Conservation (phyloP, 2,113 vertebrate species). For the Tapirus terrestris region DNA sequence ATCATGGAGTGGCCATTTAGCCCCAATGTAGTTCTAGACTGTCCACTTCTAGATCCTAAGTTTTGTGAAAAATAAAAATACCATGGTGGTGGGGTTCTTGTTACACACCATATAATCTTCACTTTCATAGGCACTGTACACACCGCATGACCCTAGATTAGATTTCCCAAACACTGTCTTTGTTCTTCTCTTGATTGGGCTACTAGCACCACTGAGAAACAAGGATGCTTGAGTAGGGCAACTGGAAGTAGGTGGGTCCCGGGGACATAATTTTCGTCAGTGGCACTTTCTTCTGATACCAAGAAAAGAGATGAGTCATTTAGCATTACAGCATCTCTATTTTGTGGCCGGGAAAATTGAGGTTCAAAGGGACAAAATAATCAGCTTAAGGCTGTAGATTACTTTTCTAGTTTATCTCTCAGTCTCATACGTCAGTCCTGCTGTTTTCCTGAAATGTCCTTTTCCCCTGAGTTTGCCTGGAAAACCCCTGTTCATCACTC, state of each 20-base stretch:
- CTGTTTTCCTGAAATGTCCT: neutral
- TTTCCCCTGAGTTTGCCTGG: neutral
- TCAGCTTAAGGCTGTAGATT: neutral
- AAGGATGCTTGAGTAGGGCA: neutral
- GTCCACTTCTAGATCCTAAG: neutral
- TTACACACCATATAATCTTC: neutral
- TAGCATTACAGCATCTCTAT: neutral
- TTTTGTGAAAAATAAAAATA: neutral
- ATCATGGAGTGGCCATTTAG: neutral
- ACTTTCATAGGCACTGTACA: neutral
- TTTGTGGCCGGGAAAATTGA: neutral
- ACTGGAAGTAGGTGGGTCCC: neutral
- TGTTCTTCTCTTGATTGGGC: neutral
- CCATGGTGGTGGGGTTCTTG: neutral
- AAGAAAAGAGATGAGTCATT: constrained; percentile 34
- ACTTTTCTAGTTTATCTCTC: neutral
- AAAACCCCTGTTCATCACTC: neutral
- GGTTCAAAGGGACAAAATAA: constrained; percentile 11
- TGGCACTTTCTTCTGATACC: neutral
- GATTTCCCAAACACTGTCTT: neutral
- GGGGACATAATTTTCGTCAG: neutral
- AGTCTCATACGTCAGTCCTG: neutral
- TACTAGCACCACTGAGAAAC: neutral
- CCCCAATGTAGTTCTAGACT: neutral
- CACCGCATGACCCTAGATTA: neutral